phyloP scores from a whole-genome alignment of 2,797 vertebrate genomes.

The Erpetoichthys calabaricus region DNA sequence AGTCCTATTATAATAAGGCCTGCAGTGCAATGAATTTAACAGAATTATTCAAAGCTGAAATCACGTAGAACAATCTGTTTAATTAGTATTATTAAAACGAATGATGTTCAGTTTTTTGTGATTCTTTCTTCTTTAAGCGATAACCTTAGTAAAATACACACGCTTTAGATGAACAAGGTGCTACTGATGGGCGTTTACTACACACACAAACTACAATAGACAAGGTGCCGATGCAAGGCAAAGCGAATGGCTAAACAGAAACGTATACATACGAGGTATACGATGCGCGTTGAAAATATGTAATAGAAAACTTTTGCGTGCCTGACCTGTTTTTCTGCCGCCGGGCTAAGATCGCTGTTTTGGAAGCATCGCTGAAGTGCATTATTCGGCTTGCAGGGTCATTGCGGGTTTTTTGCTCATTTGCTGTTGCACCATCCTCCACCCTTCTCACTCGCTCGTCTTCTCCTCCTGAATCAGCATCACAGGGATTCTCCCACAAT shows the following conservation, averaged over 20 bases:
- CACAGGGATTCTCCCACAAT: slow-evolving; percentile 31
- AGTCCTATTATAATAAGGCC: slow-evolving; percentile 6
- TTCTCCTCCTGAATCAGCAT: slow-evolving; percentile 31
- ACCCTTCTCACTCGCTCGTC: slow-evolving; percentile 20
- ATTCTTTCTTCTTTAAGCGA: background rate
- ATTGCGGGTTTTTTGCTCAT: slow-evolving; percentile 17
- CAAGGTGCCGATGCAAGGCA: slow-evolving; percentile 19
- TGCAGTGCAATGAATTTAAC: slow-evolving; percentile 22
- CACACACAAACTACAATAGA: slow-evolving; percentile 17
- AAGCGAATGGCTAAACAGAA: slow-evolving; percentile 11
- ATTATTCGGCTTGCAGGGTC: slow-evolving; percentile 23
- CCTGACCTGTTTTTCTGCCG: slow-evolving; percentile 31
- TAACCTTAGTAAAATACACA: background rate
- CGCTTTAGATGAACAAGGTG: slow-evolving; percentile 8
- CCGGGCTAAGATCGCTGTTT: slow-evolving; percentile 19
- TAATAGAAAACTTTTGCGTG: slow-evolving; percentile 3
- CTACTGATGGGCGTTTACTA: slow-evolving; percentile 16
- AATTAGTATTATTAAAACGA: slow-evolving; percentile 4
- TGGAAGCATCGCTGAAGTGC: slow-evolving; percentile 16
- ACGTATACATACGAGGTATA: no score
- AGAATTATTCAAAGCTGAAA: slow-evolving; percentile 23
- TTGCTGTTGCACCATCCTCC: slow-evolving; percentile 28
- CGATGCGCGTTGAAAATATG: no score
- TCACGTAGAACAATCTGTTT: slow-evolving; percentile 13
- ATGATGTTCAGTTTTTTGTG: background rate